Evolutionary conservation across 2,113 vertebrate genomes (phyloP).

Genomic region (Notarius lentiginosus): DNA sequence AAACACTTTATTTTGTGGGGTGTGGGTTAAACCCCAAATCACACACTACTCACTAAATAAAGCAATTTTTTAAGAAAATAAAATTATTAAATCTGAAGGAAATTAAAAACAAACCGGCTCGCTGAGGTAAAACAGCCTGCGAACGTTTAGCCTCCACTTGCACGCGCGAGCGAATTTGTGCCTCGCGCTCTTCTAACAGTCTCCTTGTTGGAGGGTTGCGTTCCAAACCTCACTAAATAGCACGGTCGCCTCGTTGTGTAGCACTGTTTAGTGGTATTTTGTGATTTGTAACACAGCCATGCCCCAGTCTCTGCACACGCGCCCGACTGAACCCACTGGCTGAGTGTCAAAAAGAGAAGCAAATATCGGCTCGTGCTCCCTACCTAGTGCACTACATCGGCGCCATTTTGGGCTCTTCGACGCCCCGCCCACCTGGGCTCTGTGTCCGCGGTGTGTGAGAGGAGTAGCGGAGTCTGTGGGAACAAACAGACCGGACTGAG

Average conservation of each 20-base stretch:
- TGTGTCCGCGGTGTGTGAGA: background rate
- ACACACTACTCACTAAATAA: background rate
- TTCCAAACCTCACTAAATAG: background rate
- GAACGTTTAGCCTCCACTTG: background rate
- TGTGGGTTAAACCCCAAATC: background rate
- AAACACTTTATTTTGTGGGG: background rate
- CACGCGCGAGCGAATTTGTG: no score
- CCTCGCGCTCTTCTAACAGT: background rate
- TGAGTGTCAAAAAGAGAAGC: background rate
- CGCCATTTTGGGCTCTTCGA: background rate
- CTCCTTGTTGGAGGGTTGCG: background rate
- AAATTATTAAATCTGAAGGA: background rate
- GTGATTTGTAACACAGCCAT: background rate
- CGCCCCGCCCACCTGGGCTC: background rate
- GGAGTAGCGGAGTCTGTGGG: background rate
- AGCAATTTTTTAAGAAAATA: background rate
- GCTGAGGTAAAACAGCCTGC: background rate
- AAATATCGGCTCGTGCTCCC: background rate
- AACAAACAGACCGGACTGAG: background rate
- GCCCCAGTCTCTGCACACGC: background rate
- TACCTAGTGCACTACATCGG: background rate
- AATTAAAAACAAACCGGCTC: background rate
- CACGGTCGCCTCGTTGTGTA: background rate
- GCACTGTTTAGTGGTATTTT: background rate
- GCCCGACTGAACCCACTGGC: accelerated